phyloP scores from a whole-genome alignment of 1,140 invertebrate genomes.

The Drosophila tsacasi region DNA sequence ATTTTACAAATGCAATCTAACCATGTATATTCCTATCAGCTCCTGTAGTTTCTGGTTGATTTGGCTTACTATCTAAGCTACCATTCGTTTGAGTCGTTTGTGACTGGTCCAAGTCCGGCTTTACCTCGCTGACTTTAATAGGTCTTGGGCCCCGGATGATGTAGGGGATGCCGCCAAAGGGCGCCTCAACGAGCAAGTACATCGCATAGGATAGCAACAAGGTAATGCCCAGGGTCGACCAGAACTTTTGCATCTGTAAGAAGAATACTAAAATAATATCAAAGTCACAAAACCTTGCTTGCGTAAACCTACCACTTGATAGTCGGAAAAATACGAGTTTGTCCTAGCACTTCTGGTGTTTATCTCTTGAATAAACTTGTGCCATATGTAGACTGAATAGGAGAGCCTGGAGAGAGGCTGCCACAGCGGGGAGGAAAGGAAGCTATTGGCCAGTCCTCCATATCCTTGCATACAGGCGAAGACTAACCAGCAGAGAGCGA shows the following conservation, averaged over 20 bases:
- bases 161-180: constrained; percentile 10
- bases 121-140: neutral
- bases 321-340: constrained; percentile 53
- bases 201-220: constrained; percentile 34
- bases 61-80: neutral
- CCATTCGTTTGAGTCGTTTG: neutral
- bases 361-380: constrained; percentile 67
- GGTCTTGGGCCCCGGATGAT: neutral
- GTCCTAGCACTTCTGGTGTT: constrained; percentile 31
- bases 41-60: neutral
- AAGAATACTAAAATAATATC: neutral
- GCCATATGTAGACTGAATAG: constrained; percentile 86
- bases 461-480: constrained; percentile 88
- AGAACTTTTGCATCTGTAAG: constrained; percentile 39
- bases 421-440: constrained; percentile 85
- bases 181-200: constrained; percentile 49
- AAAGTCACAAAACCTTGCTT: no score
- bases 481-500: constrained; percentile 89
- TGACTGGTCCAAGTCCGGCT: neutral
- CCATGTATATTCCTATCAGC: neutral
- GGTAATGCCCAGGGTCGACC: constrained; percentile 46
- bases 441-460: constrained; percentile 86
- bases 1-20: neutral
- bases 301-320: constrained; percentile 43
- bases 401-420: constrained; percentile 85